Base-by-base conservation (phyloP, 2,888 invertebrate species). In the Kuschelorhynchus macadamiae region DNA sequence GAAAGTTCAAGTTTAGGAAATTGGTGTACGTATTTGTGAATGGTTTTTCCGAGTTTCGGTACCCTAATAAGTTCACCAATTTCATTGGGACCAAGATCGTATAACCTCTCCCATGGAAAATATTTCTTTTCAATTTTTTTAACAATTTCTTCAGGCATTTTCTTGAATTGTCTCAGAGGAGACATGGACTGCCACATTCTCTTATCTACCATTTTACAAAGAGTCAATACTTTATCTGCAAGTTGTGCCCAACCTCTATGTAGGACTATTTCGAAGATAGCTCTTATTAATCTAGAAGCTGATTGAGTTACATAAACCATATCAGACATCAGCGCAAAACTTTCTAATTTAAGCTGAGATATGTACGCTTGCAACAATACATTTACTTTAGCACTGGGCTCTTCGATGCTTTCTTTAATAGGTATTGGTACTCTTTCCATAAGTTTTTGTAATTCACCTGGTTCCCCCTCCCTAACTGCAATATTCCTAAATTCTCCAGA, bases 101-200 rank as follows among this genome's bases (percentile, higher is more conserved):
- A 98, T 0, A 99, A 87, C 56, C 97, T 87, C 82, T 95, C 94
- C 95, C 95, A 96, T 0, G 95, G 94, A 81, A 96, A 94, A 81
- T 93, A 94, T 77, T 99, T 99, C 88, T 99, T 99, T 81, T 99
- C 99, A 20, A 99, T 90, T 81, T 98, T 98, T 80, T 97, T 95
- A 7, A 98, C 92, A 14, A 96, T 93, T 86, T 98, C 98, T 79
- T 96, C 97, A 0, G 96, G 98, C 90, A 98, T 97, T 82, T 97
- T 98, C 73, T 94, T 89, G 81, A 99, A 99, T 82, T 99, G 99
- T 11, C 99, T 85, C 11, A 99, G 85, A 1, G 99, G 99, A 1
- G 97, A 97, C 97, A 99, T 97, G 0, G 97, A 97, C 83, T 98
- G 98, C 99, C 99, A 99, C 97, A 98, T 98, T 30, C 98, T 88